Evolutionary conservation across 2,888 invertebrate species (phyloP), one percentile per base, ranked within the genome.

Genomic region (Amblyteles armatorius): DNA sequence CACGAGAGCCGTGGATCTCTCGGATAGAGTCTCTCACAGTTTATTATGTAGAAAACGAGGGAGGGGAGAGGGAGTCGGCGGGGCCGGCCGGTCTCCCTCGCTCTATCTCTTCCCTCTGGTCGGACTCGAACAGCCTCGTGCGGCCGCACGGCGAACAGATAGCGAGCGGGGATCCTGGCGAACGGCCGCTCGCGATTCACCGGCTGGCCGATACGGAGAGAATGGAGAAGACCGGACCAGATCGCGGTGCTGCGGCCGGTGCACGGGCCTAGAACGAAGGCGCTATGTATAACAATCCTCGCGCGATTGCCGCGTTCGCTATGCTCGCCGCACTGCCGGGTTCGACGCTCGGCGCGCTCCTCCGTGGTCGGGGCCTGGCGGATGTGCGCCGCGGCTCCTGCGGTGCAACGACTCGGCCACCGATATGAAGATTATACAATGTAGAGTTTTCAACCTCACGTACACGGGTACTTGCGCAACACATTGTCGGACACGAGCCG

Each of bases 271-370:
- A 29, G 84, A 88, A 88, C 90, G 85, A 86, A 85, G 85, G 81
- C 88, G 88, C 88, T 91, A 89, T 90, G 89, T 91, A 90, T 90
- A 90, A 90, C 90, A 90, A 92, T 90, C 88, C 86, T 85, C 86
- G 88, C 29, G 76, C 87, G 90, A 91, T 92, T 91, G 91, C 90
- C 79, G 77, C 74, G 76, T 86, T 82, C 72, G 79, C 79, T 65
- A 76, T 82, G 78, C 79, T 67, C 36, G 85, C 85, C 87, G 85
- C 86, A 90, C 90, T 89, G 89, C 89, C 90, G 89, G 90, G 90
- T 90, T 91, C 90, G 90, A 91, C 86, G 90, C 87, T 89, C 90
- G 87, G 73, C 80, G 84, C 36, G 52, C 55, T 60, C 67, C 67
- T 52, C 33, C 29, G 67, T 36, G 63, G 33, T 44, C 55, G 74